Percentiles rank a stretch among this genome's conserved stretches.
phyloP scores from a whole-genome alignment of 2,113 vertebrate species.

The Bettongia penicillata region DNA sequence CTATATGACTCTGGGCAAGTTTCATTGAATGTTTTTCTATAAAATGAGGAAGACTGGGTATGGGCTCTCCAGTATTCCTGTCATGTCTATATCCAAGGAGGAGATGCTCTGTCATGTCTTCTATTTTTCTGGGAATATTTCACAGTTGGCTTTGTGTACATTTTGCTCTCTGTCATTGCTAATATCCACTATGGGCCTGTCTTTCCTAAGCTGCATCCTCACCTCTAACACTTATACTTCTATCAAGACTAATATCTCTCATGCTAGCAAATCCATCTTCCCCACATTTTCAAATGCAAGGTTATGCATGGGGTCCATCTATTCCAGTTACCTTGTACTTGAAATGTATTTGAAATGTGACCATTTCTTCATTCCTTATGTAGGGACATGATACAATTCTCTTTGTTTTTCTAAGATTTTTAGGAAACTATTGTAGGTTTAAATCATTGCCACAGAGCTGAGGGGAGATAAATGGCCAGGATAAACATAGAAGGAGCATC shows the following conservation, averaged over 20 bases:
- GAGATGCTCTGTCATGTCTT: background rate
- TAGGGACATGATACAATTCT: background rate
- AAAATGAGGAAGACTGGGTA: background rate
- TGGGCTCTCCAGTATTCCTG: background rate
- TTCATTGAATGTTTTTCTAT: background rate
- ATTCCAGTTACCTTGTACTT: background rate
- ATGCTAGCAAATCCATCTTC: background rate
- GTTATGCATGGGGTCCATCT: background rate
- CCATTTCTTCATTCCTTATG: background rate
- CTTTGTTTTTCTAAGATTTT: background rate
- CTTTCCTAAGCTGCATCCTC: conserved; percentile 10
- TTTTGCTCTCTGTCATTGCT: conserved; percentile 1
- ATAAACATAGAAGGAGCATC: background rate
- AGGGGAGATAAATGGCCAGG: background rate
- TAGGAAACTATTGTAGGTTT: background rate
- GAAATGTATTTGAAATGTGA: background rate
- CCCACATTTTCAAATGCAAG: background rate
- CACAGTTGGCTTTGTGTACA: background rate
- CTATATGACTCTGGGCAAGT: background rate
- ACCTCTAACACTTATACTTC: background rate
- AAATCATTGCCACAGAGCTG: background rate
- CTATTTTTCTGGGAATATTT: conserved; percentile 25
- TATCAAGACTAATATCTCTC: background rate
- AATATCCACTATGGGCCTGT: conserved; percentile 20
- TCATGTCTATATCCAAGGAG: background rate